These are phyloP conservation scores for Nipponia nippon DNA, from an alignment of 2,113 vertebrate genomes.

Conservation along the genomic window DNA sequence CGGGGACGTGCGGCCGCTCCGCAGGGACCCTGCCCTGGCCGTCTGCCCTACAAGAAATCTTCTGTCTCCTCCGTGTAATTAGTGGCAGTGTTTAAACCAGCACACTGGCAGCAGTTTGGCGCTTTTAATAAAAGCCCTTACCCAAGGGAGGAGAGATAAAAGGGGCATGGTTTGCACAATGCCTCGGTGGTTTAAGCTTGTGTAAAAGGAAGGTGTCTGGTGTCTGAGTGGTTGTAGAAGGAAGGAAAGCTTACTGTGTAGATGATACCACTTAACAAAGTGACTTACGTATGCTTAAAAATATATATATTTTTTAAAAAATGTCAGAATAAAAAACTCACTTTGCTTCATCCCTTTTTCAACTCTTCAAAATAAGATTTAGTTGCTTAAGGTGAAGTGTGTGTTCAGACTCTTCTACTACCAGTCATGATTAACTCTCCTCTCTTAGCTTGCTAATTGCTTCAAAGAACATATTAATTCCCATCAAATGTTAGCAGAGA, in stretches of 20 bases:
- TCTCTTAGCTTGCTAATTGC: not conserved
- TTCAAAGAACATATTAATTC: not conserved
- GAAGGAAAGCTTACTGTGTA: not conserved
- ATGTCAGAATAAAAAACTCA: not conserved
- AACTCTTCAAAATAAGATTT: not conserved
- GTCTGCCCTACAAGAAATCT: not conserved
- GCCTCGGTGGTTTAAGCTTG: not conserved
- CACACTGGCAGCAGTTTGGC: not conserved
- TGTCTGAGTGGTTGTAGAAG: not conserved
- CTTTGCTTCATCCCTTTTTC: not conserved
- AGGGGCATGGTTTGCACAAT: not conserved
- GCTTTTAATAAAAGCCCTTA: not conserved
- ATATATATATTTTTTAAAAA: not conserved
- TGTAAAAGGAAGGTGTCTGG: not conserved
- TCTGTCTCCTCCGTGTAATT: slow-evolving; percentile 15
- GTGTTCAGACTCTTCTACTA: not conserved
- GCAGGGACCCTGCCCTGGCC: fast-evolving
- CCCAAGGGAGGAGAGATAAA: not conserved
- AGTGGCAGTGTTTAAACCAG: not conserved
- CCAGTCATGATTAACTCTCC: not conserved
- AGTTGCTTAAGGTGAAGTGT: not conserved
- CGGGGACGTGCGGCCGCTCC: fast-evolving
- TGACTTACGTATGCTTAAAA: not conserved
- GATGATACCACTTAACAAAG: not conserved
- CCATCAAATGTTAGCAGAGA: not conserved